These are phyloP conservation scores for Cryptomyrus ogoouensis DNA, from an alignment of 2,113 vertebrate species.

Conservation along the genomic window DNA sequence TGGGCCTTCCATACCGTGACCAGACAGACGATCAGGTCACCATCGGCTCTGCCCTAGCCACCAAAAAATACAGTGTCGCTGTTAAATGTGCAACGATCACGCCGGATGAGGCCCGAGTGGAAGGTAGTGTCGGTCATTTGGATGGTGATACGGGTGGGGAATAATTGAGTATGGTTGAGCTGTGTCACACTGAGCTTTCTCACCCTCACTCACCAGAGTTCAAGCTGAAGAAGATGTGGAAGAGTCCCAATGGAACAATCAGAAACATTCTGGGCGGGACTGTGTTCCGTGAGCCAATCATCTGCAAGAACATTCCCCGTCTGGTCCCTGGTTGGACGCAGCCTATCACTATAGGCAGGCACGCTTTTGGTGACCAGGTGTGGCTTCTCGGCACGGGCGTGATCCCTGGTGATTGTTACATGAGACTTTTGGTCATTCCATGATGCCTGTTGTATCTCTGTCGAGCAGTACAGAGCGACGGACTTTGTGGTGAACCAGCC, in stretches of 20 bases:
- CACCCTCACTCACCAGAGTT: slow-evolving; percentile 65
- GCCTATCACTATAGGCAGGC: slow-evolving; percentile 92
- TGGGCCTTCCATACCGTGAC: slow-evolving; percentile 88
- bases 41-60: slow-evolving; percentile 88
- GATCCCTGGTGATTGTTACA: background rate
- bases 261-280: slow-evolving; percentile 95
- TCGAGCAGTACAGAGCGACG: slow-evolving; percentile 86
- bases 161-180: too few species aligned
- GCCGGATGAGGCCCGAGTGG: slow-evolving; percentile 84
- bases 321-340: slow-evolving; percentile 92
- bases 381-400: slow-evolving; percentile 13
- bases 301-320: slow-evolving; percentile 93
- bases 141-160: background rate
- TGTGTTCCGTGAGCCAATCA: slow-evolving; percentile 94
- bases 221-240: slow-evolving; percentile 98
- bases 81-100: slow-evolving; percentile 98
- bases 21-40: slow-evolving; percentile 93
- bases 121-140: slow-evolving; percentile 60
- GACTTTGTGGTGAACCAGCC: slow-evolving; percentile 82
- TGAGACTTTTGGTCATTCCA: background rate
- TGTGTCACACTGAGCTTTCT: background rate
- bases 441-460: background rate
- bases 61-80: slow-evolving; percentile 85
- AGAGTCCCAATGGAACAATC: slow-evolving; percentile 95
- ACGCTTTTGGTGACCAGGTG: slow-evolving; percentile 92